These are phyloP conservation scores for Leuciscus waleckii DNA, from an alignment of 2,797 vertebrate genomes.

Conservation along the genomic window DNA sequence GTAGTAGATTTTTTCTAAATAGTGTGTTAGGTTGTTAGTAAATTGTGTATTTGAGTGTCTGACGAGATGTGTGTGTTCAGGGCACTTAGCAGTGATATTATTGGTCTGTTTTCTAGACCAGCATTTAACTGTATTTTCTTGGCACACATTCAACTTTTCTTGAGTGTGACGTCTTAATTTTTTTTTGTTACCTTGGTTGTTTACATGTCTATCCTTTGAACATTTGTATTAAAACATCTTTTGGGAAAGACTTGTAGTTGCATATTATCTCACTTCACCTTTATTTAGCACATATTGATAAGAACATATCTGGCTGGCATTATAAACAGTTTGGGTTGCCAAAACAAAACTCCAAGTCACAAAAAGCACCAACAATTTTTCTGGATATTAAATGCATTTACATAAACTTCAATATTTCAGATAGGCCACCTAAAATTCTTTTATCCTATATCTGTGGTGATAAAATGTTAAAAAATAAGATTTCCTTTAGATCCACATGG, in stretches of 20 bases:
- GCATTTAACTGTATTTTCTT: constrained; percentile 63
- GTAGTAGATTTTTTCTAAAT: not conserved
- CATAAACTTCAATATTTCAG: not conserved
- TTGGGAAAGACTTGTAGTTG: not conserved
- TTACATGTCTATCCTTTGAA: constrained; percentile 40
- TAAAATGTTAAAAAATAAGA: not conserved
- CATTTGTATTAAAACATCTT: constrained; percentile 32
- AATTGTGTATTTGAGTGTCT: not conserved
- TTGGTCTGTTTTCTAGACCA: constrained; percentile 68
- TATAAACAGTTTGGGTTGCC: not conserved
- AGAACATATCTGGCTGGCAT: not conserved
- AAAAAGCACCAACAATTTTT: not conserved
- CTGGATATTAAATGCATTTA: not conserved
- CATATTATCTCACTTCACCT: no score
- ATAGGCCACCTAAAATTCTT: not conserved
- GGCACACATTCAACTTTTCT: constrained; percentile 43
- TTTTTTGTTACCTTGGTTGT: constrained; percentile 66
- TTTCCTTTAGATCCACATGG: constrained; percentile 32
- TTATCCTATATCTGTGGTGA: not conserved
- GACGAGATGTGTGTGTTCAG: not conserved
- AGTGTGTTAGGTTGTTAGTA: not conserved
- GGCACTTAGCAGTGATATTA: constrained; percentile 40
- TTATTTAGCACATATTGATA: not conserved
- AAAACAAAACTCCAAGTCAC: not conserved
- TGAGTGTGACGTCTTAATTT: not conserved